Base-by-base conservation (phyloP, 2,797 vertebrate species). In the Malurus leucopterus region DNA sequence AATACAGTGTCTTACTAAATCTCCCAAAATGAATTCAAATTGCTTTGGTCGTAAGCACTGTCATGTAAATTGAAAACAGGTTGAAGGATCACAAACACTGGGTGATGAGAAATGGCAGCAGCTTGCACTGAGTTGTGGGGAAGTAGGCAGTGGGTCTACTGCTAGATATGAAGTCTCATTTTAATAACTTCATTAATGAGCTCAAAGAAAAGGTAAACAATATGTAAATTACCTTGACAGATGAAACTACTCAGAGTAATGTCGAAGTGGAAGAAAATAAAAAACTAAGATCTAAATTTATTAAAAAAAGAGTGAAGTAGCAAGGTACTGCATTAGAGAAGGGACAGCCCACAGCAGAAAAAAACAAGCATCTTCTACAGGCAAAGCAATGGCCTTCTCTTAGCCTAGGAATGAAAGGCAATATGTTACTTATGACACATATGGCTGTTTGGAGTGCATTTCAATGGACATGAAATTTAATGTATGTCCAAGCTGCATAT, bases 11-110 rank as follows among this genome's bases (percentile, higher is more conserved):
- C 93, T 89, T 90, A 86, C 58, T 95, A 92, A 91, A 92, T 92
- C 87, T 93, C 77, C 62, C 46, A 83, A 90, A 95, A 95, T 88
- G 55, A 92, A 94, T 86, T 94, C 77, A 91, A 92, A 93, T 94
- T 92, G 86, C 72, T 89, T 81, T 82, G 83, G 90, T 92, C 3
- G 1, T 43, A 85, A 92, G 53, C 58, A 89, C 67, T 84, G 89
- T 47, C 84, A 80, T 65, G 82, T 70, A 88, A 87, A 93, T 59
- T 91, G 84, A 92, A 88, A 95, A 74, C 70, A 88, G 76, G 63
- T 26, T 92, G 88, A 89, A 93, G 72, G 59, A 93, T 92, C 88
- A 86, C 72, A 94, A 87, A 64, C 69, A 73, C n/a, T 41, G 58
- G 71, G 49, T 91, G 67, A 88, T 90, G 58, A 92, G 63, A 84